A percentile compares a stretch with the other conserved stretches of the same genome.
Evolutionary conservation across 2,113 vertebrate species (phyloP).

Genomic region (Pelecanus crispus): DNA sequence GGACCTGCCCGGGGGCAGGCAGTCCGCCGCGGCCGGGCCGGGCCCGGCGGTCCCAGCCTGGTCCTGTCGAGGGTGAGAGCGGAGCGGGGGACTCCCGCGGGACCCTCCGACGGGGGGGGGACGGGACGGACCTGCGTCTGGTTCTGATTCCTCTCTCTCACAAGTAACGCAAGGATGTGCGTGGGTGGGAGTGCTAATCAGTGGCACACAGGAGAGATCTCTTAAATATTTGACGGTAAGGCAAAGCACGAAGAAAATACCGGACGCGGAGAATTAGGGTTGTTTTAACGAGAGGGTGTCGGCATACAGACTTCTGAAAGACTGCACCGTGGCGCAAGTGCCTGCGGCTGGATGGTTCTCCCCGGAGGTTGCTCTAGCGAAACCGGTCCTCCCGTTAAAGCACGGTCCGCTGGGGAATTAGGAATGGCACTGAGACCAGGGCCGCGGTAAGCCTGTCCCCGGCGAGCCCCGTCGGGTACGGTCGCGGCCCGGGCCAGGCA

Average conservation of each 20-base stretch:
- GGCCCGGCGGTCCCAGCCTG: not conserved
- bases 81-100: not conserved
- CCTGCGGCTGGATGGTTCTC: not conserved
- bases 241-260: not conserved
- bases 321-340: not conserved
- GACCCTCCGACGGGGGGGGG: not conserved
- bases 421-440: accelerated
- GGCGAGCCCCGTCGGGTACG: not conserved
- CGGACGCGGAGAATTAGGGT: not conserved
- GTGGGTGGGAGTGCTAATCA: not conserved
- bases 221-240: not conserved
- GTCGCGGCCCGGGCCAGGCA: not conserved
- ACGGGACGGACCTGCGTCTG: too few species aligned
- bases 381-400: not conserved
- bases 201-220: not conserved
- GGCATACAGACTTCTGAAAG: not conserved
- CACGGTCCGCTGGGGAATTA: not conserved
- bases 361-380: not conserved
- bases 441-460: too few species aligned
- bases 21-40: too few species aligned
- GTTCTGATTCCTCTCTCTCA: not conserved
- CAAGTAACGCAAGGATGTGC: not conserved
- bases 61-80: not conserved
- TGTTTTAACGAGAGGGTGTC: not conserved
- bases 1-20: not conserved